Evolutionary conservation across 37 sponge, comb jelly and placozoan species (phyloP), one percentile per base, ranked within the genome.

Genomic region (Halisarca cf. caerulea): DNA sequence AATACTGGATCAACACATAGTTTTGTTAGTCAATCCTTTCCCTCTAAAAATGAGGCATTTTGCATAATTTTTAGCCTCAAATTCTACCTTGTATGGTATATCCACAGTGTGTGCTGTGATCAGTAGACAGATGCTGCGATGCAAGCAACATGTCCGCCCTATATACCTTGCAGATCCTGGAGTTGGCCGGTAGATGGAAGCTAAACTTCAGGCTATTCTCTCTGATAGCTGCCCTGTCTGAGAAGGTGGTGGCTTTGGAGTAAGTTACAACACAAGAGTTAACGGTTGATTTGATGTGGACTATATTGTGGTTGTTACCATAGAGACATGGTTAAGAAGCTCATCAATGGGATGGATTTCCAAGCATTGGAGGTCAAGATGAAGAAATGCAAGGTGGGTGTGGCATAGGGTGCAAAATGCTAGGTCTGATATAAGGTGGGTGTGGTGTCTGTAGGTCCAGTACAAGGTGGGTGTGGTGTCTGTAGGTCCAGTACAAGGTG

Each of bases 191-290:
- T 14, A 37, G 94, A 39, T 83, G 90, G 75, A 85, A 85, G 33
- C 87, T 95, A 15, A 93, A 95, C 86, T 95, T 93, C 78, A 45
- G 83, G n/a, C 75, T 93, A 40, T 95, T 93, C 71, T 86, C 89
- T 5, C 78, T 91, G 27, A 82, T 95, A n/a, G 96, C 96, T 42
- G 96, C 96, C 14, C 82, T 95, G 61, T 95, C 96, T 0, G 96
- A 95, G 89, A 95, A 92, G 64, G 94, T 95, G 38, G 96, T 95
- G 2, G 83, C 90, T 24, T 72, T 95, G 24, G 96, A 93, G 96
- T 95, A 41, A 88, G 92, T 85, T 9, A 14, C 54, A 14, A 21
- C 14, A 30, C 25, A 15, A n/a, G n/a, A n/a, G n/a, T n/a, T n/a
- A n/a, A n/a, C n/a, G n/a, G n/a, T n/a, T n/a, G n/a, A n/a, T n/a